A percentile compares a stretch with the other conserved stretches of the same genome.
Evolutionary conservation across 2,113 vertebrate species (phyloP).

Genomic region (Gnathonemus echidnorhynchus): DNA sequence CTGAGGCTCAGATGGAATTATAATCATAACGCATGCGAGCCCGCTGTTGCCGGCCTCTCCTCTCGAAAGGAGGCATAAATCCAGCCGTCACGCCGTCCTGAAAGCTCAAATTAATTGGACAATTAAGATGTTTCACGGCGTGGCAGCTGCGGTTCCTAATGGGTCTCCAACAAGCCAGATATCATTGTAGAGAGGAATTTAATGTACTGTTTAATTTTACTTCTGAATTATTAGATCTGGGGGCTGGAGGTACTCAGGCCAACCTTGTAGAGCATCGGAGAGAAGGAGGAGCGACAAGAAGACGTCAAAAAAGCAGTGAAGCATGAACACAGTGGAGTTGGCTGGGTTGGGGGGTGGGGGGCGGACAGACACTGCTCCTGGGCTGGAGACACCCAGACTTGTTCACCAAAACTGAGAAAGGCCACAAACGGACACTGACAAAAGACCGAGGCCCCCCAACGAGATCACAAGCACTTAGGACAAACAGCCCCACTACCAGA

Average conservation of each 20-base stretch:
- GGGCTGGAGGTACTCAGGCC: slow-evolving; percentile 1
- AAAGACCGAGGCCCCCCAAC: neutral
- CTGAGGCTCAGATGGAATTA: slow-evolving; percentile 25
- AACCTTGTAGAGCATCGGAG: neutral
- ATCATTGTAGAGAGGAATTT: slow-evolving; percentile 63
- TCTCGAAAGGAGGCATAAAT: slow-evolving; percentile 49
- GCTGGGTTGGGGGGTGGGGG: too few species aligned
- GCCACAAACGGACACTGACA: neutral
- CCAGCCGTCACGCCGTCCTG: slow-evolving; percentile 58
- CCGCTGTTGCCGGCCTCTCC: slow-evolving; percentile 44
- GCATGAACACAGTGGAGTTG: neutral
- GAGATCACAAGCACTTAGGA: neutral
- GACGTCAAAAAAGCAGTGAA: neutral
- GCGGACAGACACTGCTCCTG: neutral
- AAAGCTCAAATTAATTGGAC: slow-evolving; percentile 59
- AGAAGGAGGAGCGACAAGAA: neutral
- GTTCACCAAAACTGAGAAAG: neutral
- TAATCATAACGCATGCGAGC: slow-evolving; percentile 52
- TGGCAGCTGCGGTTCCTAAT: slow-evolving; percentile 64
- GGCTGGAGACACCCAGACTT: neutral
- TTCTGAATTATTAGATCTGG: slow-evolving; percentile 44
- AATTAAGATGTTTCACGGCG: slow-evolving; percentile 64
- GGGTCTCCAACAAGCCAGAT: slow-evolving; percentile 64
- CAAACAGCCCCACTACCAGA: neutral
- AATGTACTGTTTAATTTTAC: slow-evolving; percentile 69